Evolutionary conservation across 2,888 invertebrate species (phyloP).

Genomic region (Phortica okadai): DNA sequence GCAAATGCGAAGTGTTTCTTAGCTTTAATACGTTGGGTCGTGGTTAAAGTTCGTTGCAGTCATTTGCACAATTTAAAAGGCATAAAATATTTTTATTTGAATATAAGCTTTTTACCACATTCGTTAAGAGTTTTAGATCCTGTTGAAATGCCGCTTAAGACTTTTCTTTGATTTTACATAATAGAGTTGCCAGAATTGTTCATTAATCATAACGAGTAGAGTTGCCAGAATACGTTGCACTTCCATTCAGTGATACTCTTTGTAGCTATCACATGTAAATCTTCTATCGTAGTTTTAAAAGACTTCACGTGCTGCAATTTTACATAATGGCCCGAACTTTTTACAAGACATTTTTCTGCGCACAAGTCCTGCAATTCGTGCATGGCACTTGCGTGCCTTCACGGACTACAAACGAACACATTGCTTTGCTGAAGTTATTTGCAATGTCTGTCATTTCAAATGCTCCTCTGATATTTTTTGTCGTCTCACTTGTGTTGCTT

Average conservation of each 20-base stretch:
- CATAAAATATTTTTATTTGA: too few relatives aligned
- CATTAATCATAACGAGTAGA: too few relatives aligned
- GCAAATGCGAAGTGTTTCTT: not conserved
- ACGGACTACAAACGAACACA: constrained; percentile 5
- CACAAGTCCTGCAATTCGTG: not conserved
- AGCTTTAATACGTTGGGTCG: not conserved
- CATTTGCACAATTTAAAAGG: too few relatives aligned
- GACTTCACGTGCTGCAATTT: not conserved
- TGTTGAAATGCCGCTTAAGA: too few relatives aligned
- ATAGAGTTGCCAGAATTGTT: too few relatives aligned
- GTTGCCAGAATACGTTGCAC: too few relatives aligned
- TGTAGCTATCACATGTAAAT: too few relatives aligned
- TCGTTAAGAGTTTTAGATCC: too few relatives aligned
- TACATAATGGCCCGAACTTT: not conserved
- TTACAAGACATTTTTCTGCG: not conserved
- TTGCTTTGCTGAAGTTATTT: constrained; percentile 54
- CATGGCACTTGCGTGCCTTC: not conserved
- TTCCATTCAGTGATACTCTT: too few relatives aligned
- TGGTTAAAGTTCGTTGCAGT: not conserved
- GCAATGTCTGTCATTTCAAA: not conserved
- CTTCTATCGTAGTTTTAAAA: too few relatives aligned
- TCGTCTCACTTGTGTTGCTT: constrained; percentile 41
- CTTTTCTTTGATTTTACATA: too few relatives aligned
- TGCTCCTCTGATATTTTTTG: not conserved
- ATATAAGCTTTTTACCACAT: too few relatives aligned